Percentiles rank a stretch among this genome's conserved stretches.
Conservation (phyloP, 2,797 vertebrate genomes). For the Falco biarmicus region DNA sequence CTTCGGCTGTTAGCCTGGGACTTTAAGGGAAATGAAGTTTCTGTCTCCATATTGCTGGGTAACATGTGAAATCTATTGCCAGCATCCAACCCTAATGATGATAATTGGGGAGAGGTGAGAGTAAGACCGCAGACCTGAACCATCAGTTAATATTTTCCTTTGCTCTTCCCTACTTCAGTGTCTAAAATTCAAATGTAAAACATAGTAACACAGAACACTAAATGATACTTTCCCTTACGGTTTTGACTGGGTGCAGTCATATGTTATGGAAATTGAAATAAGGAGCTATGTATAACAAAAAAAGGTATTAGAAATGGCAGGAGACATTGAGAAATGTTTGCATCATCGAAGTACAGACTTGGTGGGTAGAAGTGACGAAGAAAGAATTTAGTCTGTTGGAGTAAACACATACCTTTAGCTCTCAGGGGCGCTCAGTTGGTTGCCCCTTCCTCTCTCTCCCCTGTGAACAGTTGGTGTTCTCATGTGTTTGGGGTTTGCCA, state of each 20-base stretch:
- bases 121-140: not conserved
- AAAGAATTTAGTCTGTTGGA: not conserved
- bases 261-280: not conserved
- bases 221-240: not conserved
- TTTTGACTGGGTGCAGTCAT: not conserved
- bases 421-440: not conserved
- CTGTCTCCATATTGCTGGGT: not conserved
- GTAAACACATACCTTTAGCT: not conserved
- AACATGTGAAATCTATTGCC: not conserved
- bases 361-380: not conserved
- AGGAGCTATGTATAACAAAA: not conserved
- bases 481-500: not conserved
- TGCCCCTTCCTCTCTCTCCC: not conserved
- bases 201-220: not conserved
- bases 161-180: not conserved
- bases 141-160: not conserved
- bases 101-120: not conserved
- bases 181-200: not conserved
- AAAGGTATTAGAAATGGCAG: not conserved
- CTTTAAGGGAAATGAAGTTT: not conserved
- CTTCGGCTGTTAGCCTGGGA: not conserved
- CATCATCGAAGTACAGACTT: not conserved
- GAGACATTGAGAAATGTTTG: not conserved
- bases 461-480: not conserved
- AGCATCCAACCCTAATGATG: not conserved